Percentiles rank a stretch among this genome's conserved stretches.
Conservation (phyloP, 2,888 invertebrate genomes). For the Drosophila macrospina region DNA sequence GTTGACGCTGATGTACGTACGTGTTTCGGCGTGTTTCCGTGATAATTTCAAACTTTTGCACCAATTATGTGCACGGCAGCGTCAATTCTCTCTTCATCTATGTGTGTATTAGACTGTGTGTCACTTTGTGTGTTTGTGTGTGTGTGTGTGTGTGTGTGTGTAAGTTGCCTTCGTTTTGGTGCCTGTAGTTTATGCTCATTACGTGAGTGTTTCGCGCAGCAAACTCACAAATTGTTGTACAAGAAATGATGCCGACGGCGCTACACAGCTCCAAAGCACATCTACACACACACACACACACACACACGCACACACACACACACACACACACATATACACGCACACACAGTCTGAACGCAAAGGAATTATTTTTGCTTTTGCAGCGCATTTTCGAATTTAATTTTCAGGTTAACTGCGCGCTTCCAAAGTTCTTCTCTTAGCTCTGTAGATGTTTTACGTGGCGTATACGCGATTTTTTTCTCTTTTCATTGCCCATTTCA, state of each 20-base stretch:
- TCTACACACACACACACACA: slow-evolving; percentile 14
- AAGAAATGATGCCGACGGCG: slow-evolving; percentile 75
- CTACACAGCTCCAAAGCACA: slow-evolving; percentile 42
- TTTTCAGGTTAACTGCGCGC: slow-evolving; percentile 71
- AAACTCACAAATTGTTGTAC: slow-evolving; percentile 78
- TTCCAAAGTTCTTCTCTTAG: slow-evolving; percentile 31
- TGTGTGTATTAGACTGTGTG: slow-evolving; percentile 21
- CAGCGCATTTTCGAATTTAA: slow-evolving; percentile 72
- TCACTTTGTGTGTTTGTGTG: slow-evolving; percentile 29
- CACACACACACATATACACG: slow-evolving; percentile 7
- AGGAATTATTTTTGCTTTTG: slow-evolving; percentile 73
- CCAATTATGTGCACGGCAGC: slow-evolving; percentile 77
- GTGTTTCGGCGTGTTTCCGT: slow-evolving; percentile 78
- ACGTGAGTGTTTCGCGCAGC: slow-evolving; percentile 75
- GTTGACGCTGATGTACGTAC: slow-evolving; percentile 74
- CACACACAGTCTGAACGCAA: slow-evolving; percentile 48
- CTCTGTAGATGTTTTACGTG: slow-evolving; percentile 30
- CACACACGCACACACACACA: slow-evolving; percentile 17
- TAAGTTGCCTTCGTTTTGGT: slow-evolving; percentile 58
- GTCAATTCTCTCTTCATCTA: slow-evolving; percentile 60
- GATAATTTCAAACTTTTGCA: slow-evolving; percentile 79
- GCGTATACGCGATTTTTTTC: slow-evolving; percentile 59
- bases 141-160: slow-evolving; percentile 30
- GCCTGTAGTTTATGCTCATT: slow-evolving; percentile 79
- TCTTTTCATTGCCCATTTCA: slow-evolving; percentile 40